These are phyloP conservation scores for Sylvia borin DNA, from an alignment of 2,797 vertebrate species.

Conservation along the genomic window DNA sequence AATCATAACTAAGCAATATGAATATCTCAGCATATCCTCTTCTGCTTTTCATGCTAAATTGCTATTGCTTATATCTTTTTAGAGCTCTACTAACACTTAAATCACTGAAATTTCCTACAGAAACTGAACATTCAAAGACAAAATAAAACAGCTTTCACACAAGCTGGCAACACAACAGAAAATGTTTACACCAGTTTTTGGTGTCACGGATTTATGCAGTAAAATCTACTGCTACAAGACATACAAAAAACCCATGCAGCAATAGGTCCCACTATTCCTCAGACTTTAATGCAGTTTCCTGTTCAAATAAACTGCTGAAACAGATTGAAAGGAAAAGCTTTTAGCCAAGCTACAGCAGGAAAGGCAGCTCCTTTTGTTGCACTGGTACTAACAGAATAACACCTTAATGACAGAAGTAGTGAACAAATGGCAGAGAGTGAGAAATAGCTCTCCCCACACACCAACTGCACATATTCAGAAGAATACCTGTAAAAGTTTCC, in stretches of 20 bases:
- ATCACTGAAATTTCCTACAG: neutral
- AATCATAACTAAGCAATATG: neutral
- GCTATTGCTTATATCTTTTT: neutral
- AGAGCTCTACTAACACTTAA: neutral
- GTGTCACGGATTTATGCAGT: constrained; percentile 35
- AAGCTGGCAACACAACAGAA: neutral
- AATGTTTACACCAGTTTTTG: constrained; percentile 11
- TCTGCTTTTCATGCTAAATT: neutral
- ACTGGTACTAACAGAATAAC: neutral
- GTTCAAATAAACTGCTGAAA: neutral
- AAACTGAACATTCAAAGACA: neutral
- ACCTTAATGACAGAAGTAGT: neutral
- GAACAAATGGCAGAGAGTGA: neutral
- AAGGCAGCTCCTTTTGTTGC: neutral
- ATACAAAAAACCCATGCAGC: neutral
- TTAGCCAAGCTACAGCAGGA: neutral
- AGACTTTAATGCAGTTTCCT: neutral
- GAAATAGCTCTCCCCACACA: neutral
- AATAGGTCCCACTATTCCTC: neutral
- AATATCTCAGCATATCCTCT: neutral
- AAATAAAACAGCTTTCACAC: constrained; percentile 7
- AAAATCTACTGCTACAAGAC: constrained; percentile 24
- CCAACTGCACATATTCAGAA: neutral
- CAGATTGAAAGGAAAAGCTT: neutral
- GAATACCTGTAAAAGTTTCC: constrained; percentile 93